A percentile compares a stretch with the other conserved stretches of the same genome.
Evolutionary conservation across 2,113 vertebrate species (phyloP).

Genomic region (Macheiramphus alcinus): DNA sequence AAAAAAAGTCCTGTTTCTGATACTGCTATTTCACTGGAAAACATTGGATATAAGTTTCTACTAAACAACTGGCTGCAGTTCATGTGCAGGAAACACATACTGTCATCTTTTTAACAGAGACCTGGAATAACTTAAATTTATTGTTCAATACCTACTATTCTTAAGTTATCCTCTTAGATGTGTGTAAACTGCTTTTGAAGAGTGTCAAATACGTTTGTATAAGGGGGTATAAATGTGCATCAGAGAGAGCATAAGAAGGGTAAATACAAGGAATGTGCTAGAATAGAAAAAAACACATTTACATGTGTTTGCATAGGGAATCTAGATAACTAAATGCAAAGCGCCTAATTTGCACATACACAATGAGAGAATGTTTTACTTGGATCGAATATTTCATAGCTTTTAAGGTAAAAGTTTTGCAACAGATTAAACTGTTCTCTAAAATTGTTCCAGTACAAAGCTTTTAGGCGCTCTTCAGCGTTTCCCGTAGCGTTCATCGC

Average conservation of each 20-base stretch:
- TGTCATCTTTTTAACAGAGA: not conserved
- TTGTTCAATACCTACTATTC: not conserved
- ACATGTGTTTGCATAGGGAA: not conserved
- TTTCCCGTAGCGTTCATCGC: not conserved
- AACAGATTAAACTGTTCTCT: not conserved
- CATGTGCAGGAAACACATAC: not conserved
- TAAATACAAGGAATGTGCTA: not conserved
- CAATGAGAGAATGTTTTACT: not conserved
- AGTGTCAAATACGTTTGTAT: not conserved
- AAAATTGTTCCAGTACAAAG: not conserved
- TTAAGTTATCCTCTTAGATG: not conserved
- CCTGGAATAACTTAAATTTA: not conserved
- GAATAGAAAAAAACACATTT: not conserved
- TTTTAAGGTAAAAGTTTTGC: not conserved
- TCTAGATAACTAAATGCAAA: not conserved
- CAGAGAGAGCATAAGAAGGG: not conserved
- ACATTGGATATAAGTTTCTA: not conserved
- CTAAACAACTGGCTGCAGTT: not conserved
- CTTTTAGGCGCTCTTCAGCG: not conserved
- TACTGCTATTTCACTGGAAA: not conserved
- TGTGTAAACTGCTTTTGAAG: not conserved
- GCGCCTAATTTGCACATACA: not conserved
- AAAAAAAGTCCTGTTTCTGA: not conserved
- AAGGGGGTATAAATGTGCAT: not conserved
- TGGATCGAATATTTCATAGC: not conserved